These are phyloP conservation scores for Exephanes ischioxanthus DNA, from an alignment of 2,888 invertebrate genomes.

Conservation along the genomic window DNA sequence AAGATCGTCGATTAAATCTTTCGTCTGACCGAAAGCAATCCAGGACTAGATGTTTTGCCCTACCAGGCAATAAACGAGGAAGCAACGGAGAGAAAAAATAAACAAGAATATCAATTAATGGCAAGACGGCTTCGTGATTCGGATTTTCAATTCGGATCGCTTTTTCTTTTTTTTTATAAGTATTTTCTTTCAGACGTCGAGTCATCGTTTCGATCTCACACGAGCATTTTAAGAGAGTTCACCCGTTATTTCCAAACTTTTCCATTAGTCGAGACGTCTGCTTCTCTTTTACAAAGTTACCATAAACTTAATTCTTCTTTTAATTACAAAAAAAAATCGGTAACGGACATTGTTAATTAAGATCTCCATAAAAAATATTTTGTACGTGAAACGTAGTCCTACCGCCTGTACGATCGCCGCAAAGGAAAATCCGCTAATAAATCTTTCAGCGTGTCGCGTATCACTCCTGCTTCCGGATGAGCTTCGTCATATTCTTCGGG, in stretches of 20 bases:
- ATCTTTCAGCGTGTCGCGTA: not conserved
- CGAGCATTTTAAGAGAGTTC: constrained; percentile 7
- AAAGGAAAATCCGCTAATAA: not conserved
- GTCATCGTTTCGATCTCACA: not conserved
- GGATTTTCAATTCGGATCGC: constrained; percentile 35
- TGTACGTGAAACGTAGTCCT: not conserved
- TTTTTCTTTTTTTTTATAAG: constrained; percentile 17
- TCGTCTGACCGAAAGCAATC: constrained; percentile 72
- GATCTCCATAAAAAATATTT: not conserved
- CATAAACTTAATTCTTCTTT: not conserved
- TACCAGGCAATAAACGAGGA: constrained; percentile 59
- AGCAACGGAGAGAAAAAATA: constrained; percentile 26
- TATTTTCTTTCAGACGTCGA: not conserved
- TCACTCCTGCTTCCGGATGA: not conserved
- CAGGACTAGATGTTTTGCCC: constrained; percentile 78
- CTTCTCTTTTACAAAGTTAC: not conserved
- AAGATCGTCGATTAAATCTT: constrained; percentile 54
- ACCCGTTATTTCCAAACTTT: not conserved
- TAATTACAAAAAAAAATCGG: not conserved
- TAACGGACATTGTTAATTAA: not conserved
- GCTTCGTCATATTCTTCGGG: not conserved
- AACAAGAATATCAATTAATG: constrained; percentile 66
- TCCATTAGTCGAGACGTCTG: not conserved
- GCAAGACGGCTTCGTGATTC: constrained; percentile 71
- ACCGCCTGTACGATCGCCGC: not conserved